Evolutionary conservation across 2,888 invertebrate species (phyloP), one percentile per base, ranked within the genome.

Genomic region (Xestia xanthographa): DNA sequence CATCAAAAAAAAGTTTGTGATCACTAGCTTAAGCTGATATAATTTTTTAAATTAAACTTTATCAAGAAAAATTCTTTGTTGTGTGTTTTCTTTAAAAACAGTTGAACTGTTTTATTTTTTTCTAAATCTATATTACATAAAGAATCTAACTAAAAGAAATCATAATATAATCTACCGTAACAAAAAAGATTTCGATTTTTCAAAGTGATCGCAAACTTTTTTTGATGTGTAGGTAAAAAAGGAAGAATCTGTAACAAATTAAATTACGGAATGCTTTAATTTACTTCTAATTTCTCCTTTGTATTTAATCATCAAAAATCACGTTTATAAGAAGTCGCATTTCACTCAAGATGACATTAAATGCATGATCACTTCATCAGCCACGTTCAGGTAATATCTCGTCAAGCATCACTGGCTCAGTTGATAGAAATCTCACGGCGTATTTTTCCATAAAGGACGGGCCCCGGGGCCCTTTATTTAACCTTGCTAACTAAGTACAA

Each of bases 401-500:
- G 66, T 67, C 72, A 81, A 65, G 72, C 72, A 20, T 60, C 82
- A 81, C 60, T 80, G 72, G 11, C 17, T 70, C 43, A 1, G 1
- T 76, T 65, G 41, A 81, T 81, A 50, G 66, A 79, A 78, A 79
- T 68, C 65, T 84, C 48, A 75, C 62, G 56, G 26, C 41, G 63
- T 80, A 76, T 34, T 79, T 86, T 80, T 86, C 76, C 80, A 80
- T 72, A 62, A 58, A 71, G 66, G 71, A 73, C 50, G 20, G 48
- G 48, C 53, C 41, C 20, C 48, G 2, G 48, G 60, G 75, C 79
- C 74, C 74, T n/a, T n/a, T n/a, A n/a, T 78, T 29, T 50, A 73
- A 77, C 85, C 85, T 85, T 83, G 72, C 8, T 22, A 29, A 70
- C 60, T 66, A 66, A 70, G 75, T 75, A 85, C 87, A 87, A 87